Percentiles rank a stretch among this genome's conserved stretches.
Evolutionary conservation across 2,888 invertebrate species (phyloP).

Genomic region (Drosophila nr. fundita): DNA sequence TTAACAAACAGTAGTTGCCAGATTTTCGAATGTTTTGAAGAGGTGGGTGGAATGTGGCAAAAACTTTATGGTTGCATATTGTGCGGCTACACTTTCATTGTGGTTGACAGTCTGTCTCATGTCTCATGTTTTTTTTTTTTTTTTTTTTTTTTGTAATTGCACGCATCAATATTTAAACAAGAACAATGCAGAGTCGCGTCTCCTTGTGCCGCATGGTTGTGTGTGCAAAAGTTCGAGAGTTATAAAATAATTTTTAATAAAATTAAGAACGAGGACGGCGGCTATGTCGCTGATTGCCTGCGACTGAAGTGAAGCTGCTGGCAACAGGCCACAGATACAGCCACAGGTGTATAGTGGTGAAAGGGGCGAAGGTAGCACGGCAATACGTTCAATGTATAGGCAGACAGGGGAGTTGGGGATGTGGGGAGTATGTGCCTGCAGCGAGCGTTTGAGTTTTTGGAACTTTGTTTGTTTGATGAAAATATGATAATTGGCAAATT

Average conservation of each 20-base stretch:
- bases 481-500: constrained; percentile 85
- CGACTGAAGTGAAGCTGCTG: constrained; percentile 44
- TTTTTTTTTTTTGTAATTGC: constrained; percentile 44
- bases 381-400: constrained; percentile 17
- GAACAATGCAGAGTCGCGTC: constrained; percentile 32
- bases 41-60: constrained; percentile 8
- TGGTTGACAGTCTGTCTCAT: constrained; percentile 10
- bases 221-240: constrained; percentile 65
- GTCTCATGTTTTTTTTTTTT: constrained; percentile 22
- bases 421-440: constrained; percentile 30
- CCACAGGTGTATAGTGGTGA: constrained; percentile 44
- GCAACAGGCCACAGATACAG: constrained; percentile 40
- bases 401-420: background rate
- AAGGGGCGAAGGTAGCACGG: background rate
- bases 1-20: constrained; percentile 22
- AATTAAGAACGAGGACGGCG: constrained; percentile 77
- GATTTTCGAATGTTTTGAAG: background rate
- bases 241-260: constrained; percentile 83
- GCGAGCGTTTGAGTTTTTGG: constrained; percentile 65
- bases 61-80: constrained; percentile 22
- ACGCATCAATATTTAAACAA: constrained; percentile 59
- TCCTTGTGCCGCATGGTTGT: constrained; percentile 15
- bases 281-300: constrained; percentile 51
- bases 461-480: constrained; percentile 83
- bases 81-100: constrained; percentile 8